Conservation (phyloP, 2,113 vertebrate species). For the Sinocyclocheilus anophthalmus region DNA sequence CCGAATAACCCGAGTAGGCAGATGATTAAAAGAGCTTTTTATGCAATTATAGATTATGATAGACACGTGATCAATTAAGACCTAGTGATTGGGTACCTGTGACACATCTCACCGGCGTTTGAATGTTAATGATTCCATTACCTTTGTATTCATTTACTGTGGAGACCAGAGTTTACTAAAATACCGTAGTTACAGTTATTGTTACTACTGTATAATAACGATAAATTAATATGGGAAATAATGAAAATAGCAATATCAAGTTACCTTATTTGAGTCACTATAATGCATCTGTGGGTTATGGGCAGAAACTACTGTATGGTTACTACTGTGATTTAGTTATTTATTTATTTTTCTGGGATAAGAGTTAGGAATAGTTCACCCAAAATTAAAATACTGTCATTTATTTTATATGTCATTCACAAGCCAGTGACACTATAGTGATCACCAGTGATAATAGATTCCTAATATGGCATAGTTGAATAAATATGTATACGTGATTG, state of each 20-base stretch:
- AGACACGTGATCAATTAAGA: slow-evolving; percentile 38
- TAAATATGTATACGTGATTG: neutral
- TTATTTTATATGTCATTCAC: neutral
- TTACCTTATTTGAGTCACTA: no score
- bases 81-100: slow-evolving; percentile 25
- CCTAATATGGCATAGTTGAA: neutral
- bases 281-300: no score
- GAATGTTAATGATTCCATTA: neutral
- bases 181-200: no score
- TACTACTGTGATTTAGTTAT: neutral
- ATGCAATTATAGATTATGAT: neutral
- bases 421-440: no score
- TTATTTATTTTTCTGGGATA: no score
- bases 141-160: neutral
- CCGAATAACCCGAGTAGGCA: neutral
- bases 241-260: no score
- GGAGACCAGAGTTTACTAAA: neutral
- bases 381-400: neutral
- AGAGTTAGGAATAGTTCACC: neutral
- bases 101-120: neutral
- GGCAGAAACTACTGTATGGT: neutral
- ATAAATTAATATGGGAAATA: no score
- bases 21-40: slow-evolving; percentile 22
- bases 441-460: neutral
- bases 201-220: neutral